Evolutionary conservation across 1,140 invertebrate species (phyloP).

Genomic region (Venustaconcha ellipsiformis): DNA sequence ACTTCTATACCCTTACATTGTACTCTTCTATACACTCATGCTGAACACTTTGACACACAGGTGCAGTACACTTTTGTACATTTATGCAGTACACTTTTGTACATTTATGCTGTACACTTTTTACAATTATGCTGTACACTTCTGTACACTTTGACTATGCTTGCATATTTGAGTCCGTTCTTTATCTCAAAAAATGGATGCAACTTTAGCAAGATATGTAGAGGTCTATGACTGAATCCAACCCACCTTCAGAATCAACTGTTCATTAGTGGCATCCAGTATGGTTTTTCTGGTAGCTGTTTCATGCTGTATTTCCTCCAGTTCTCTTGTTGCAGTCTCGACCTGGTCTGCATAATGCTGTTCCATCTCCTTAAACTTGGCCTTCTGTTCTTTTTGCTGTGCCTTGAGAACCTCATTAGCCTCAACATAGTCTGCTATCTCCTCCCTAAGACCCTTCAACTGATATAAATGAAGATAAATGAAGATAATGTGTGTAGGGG

Average conservation of each 20-base stretch:
- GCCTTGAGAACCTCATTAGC: slow-evolving; percentile 39
- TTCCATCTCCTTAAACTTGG: slow-evolving; percentile 41
- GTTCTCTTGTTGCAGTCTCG: slow-evolving; percentile 41
- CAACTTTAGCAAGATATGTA: not conserved
- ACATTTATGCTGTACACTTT: no score
- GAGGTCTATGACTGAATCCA: not conserved
- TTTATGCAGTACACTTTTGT: no score
- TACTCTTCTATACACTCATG: no score
- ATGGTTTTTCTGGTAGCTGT: slow-evolving; percentile 39
- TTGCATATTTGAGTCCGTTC: no score
- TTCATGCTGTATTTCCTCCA: slow-evolving; percentile 47
- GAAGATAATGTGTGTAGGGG: not conserved
- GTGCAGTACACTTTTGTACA: no score
- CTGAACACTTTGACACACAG: no score
- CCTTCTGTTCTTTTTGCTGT: slow-evolving; percentile 36
- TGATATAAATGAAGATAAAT: slow-evolving; percentile 4
- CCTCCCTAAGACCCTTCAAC: slow-evolving; percentile 18
- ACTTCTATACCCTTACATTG: no score
- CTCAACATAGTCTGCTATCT: slow-evolving; percentile 32
- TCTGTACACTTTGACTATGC: no score
- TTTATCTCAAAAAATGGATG: not conserved
- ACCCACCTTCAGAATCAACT: slow-evolving; percentile 50
- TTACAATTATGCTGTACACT: no score
- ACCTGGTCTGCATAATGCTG: slow-evolving; percentile 43
- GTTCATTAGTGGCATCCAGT: slow-evolving; percentile 51